These are phyloP conservation scores for Porites cylindrica DNA, from an alignment of 92 coral and sea anemone genomes.

Conservation along the genomic window DNA sequence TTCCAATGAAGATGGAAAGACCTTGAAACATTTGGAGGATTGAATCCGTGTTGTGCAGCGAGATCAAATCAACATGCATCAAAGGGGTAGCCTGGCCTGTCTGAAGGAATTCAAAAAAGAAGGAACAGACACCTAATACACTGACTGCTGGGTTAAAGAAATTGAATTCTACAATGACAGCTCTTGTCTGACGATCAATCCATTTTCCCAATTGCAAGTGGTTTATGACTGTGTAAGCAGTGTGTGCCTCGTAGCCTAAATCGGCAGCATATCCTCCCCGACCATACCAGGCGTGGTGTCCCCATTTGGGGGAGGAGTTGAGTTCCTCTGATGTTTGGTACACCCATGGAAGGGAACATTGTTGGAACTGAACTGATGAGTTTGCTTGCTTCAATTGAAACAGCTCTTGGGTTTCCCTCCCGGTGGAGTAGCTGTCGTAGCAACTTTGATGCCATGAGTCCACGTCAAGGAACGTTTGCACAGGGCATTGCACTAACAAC, in stretches of 20 bases:
- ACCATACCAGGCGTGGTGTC: constrained; percentile 7
- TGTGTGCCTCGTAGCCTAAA: constrained; percentile 12
- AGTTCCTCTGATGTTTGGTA: not conserved
- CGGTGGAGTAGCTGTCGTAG: not conserved
- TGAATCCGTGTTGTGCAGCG: constrained; percentile 1
- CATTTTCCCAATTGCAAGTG: not conserved
- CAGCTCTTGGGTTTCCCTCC: not conserved
- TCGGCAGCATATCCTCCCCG: constrained; percentile 11
- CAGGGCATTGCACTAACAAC: not conserved
- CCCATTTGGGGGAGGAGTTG: not conserved
- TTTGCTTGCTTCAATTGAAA: not conserved
- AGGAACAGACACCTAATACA: not conserved
- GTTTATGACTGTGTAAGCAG: not conserved
- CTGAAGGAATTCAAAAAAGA: not conserved
- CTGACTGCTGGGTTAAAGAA: not conserved
- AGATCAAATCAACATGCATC: not conserved
- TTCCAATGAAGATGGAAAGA: not conserved
- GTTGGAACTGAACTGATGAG: not conserved
- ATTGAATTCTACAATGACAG: constrained; percentile 1
- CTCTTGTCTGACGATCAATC: constrained; percentile 13
- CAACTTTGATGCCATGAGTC: not conserved
- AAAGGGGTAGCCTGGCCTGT: not conserved
- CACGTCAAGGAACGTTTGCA: not conserved
- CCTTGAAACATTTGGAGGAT: constrained; percentile 1
- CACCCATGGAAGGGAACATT: not conserved